A percentile compares a stretch with the other conserved stretches of the same genome.
These are phyloP conservation scores for Sarcophaga variegata DNA, from an alignment of 2,888 invertebrate species.

Conservation along the genomic window DNA sequence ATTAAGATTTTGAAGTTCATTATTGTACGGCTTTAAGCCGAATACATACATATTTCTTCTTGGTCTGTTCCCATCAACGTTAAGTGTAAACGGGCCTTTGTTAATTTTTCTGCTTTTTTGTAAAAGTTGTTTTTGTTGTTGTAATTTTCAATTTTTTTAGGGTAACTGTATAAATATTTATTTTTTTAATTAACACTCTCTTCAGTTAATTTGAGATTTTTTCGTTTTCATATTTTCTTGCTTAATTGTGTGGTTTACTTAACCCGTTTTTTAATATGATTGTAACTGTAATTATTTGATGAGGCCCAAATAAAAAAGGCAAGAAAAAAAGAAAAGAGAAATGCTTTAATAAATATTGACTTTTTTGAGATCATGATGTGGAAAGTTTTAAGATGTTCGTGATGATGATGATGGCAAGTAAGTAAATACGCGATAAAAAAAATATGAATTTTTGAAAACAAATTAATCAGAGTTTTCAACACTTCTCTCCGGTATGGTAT, in stretches of 20 bases:
- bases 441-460: too few relatives aligned
- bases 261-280: slow-evolving; percentile 4
- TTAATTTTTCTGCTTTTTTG: too few relatives aligned
- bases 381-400: slow-evolving; percentile 1
- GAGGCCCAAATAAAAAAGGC: neutral
- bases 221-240: too few relatives aligned
- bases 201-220: neutral
- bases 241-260: slow-evolving; percentile 6
- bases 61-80: neutral
- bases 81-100: too few relatives aligned
- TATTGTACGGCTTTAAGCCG: too few relatives aligned
- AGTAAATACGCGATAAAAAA: neutral
- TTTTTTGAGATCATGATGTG: slow-evolving; percentile 14
- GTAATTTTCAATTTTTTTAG: too few relatives aligned
- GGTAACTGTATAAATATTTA: slow-evolving; percentile 12
- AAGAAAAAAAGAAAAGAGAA: neutral
- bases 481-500: too few relatives aligned
- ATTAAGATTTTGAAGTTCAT: too few relatives aligned
- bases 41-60: neutral
- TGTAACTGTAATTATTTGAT: slow-evolving; percentile 16
- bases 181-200: slow-evolving; percentile 50
- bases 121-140: too few relatives aligned
- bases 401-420: neutral
- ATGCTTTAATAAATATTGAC: slow-evolving; percentile 31
- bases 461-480: too few relatives aligned